phyloP scores from a whole-genome alignment of 2,113 vertebrate species.

The Lampris incognitus region DNA sequence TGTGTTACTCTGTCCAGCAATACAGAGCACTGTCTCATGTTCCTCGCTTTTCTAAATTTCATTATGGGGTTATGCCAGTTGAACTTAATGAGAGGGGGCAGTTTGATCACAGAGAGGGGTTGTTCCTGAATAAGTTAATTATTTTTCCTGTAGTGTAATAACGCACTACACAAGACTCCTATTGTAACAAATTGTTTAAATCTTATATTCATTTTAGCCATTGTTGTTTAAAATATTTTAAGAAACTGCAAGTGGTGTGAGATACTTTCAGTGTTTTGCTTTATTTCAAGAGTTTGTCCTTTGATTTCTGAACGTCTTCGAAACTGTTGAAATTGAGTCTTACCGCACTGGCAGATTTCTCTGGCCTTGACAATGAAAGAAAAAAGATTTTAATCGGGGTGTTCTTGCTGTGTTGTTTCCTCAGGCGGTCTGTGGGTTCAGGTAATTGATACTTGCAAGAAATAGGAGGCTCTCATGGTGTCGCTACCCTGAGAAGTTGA shows the following conservation, averaged over 20 bases:
- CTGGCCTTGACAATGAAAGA: too few species aligned
- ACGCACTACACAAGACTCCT: too few species aligned
- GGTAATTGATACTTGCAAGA: slow-evolving; percentile 20
- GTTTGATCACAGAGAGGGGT: neutral
- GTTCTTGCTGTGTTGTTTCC: neutral
- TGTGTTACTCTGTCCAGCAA: too few species aligned
- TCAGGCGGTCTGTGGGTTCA: slow-evolving; percentile 19
- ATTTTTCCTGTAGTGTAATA: neutral
- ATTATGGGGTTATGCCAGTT: neutral
- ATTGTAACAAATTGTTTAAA: too few species aligned
- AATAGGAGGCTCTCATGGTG: slow-evolving; percentile 48
- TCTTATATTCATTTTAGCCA: too few species aligned
- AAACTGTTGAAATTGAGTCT: neutral
- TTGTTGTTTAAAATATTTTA: too few species aligned
- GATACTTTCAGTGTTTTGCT: too few species aligned
- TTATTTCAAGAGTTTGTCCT: too few species aligned
- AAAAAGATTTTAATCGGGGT: too few species aligned
- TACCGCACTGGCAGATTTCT: neutral
- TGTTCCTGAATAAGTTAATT: neutral
- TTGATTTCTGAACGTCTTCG: too few species aligned
- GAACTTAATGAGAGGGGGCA: neutral
- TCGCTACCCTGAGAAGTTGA: neutral
- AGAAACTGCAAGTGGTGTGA: too few species aligned
- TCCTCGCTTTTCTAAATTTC: neutral
- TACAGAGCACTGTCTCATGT: too few species aligned